These are phyloP conservation scores for Psettodes erumei DNA, from an alignment of 2,113 vertebrate genomes.

Conservation along the genomic window DNA sequence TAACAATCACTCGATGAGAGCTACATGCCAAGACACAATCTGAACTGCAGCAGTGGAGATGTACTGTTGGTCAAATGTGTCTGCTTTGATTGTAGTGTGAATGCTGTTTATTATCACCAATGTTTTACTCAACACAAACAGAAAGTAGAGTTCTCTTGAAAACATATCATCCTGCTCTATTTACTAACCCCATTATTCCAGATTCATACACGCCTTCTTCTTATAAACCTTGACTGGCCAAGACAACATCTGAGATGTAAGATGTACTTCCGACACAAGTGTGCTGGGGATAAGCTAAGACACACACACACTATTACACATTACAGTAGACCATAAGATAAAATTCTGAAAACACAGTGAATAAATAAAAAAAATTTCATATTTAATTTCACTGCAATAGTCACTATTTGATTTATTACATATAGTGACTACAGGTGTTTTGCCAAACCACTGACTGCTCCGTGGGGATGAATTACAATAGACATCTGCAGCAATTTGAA, in stretches of 20 bases:
- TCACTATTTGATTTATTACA: constrained; percentile 13
- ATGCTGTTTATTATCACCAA: constrained; percentile 37
- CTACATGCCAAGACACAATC: constrained; percentile 21
- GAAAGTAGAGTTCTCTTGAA: constrained; percentile 4
- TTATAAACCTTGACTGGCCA: background rate
- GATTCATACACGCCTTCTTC: constrained; percentile 1
- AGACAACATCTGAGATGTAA: background rate
- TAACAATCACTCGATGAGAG: background rate
- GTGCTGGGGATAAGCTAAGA: constrained; percentile 20
- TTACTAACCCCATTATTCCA: constrained; percentile 44
- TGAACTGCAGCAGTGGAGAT: constrained; percentile 62
- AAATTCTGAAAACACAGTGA: background rate
- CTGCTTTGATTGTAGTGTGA: constrained; percentile 29
- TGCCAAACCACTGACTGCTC: background rate
- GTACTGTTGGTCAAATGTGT: constrained; percentile 25
- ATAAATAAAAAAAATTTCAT: constrained; percentile 8
- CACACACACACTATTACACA: background rate
- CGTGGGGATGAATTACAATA: background rate
- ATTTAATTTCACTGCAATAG: constrained; percentile 2
- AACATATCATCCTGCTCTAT: constrained; percentile 18
- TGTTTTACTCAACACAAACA: constrained; percentile 21
- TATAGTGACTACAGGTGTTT: background rate
- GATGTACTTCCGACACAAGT: background rate
- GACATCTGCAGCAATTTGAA: background rate
- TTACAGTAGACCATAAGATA: constrained; percentile 13